Evolutionary conservation across 2,113 vertebrate genomes (phyloP), one percentile per base, ranked within the genome.

Genomic region (Marcusenius ussheri): DNA sequence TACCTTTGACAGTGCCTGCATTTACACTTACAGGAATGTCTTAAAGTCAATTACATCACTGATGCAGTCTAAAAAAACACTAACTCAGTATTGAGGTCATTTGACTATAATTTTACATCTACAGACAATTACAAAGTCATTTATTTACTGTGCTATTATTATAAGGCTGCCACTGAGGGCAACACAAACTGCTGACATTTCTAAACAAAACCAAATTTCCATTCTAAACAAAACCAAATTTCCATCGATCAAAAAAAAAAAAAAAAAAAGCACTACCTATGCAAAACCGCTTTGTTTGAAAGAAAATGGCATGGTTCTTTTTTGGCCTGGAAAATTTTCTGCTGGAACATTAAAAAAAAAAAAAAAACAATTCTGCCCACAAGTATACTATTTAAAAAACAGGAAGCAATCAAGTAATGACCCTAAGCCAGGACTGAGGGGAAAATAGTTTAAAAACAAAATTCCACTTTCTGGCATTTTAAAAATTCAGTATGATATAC

Each of bases 1-100:
- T 94, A 92, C 90, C 91, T 47, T 88, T 91, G 92, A 92, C 93
- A 93, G 93, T 92, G 47, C 91, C 92, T 93, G 31, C 90, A 91
- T 27, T 94, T 93, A 91, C 90, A 91, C 24, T 93, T 93, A 91
- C 93, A 91, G 92, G 92, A 93, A 94, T 93, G 94, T 94, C 93
- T 94, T 91, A 93, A 94, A 94, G 93, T 95, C 94, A 95, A 96
- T 96, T 93, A 93, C 93, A 94, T 93, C 93, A 94, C 88, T 90
- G 89, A 91, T 93, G 90, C 74, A 92, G 94, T 94, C 94, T 95
- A 93, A 93, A 94, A 91, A 94, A 95, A n/a, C 53, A 21, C 39
- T 24, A 94, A 93, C 91, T 93, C 92, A 27, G 90, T 89, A 35
- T 92, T 93, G 94, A 95, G 85, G 92, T 92, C 93, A 89, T 89